A percentile compares a stretch with the other conserved stretches of the same genome.
Evolutionary conservation across 2,797 vertebrate species (phyloP).

Genomic region (Numenius phaeopus): DNA sequence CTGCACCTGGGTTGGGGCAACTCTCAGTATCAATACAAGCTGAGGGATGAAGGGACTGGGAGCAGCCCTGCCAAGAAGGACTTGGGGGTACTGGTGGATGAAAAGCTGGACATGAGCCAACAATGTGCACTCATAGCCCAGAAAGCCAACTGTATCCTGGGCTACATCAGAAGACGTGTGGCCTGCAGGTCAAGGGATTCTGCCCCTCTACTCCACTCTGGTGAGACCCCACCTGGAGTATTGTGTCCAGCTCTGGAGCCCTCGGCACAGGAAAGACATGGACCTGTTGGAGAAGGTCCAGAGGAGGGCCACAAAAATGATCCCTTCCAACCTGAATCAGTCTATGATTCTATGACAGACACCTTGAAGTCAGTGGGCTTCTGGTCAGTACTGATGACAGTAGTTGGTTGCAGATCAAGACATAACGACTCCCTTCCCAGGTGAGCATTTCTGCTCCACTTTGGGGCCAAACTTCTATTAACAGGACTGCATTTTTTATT

Average conservation of each 20-base stretch:
- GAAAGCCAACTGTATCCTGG: neutral
- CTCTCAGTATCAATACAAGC: neutral
- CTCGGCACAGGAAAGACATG: neutral
- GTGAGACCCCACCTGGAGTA: neutral
- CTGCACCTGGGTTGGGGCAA: neutral
- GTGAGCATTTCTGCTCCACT: neutral
- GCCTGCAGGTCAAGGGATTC: rapidly evolving
- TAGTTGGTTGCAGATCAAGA: neutral
- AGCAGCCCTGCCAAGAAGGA: neutral
- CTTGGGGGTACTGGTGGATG: neutral
- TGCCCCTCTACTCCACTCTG: neutral
- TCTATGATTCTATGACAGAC: neutral
- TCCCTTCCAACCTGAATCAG: neutral
- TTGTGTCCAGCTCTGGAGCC: neutral
- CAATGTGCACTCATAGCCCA: neutral
- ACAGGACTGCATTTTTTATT: neutral
- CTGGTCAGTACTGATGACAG: neutral
- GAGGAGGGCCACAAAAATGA: neutral
- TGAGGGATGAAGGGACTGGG: neutral
- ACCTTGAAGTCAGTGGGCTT: neutral
- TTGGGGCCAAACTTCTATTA: neutral
- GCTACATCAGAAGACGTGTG: neutral
- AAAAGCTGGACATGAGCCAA: neutral
- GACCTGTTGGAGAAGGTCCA: neutral
- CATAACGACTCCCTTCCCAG: neutral